Evolutionary conservation across 1,140 invertebrate genomes (phyloP).

Genomic region (Pseudoatta argentina): DNA sequence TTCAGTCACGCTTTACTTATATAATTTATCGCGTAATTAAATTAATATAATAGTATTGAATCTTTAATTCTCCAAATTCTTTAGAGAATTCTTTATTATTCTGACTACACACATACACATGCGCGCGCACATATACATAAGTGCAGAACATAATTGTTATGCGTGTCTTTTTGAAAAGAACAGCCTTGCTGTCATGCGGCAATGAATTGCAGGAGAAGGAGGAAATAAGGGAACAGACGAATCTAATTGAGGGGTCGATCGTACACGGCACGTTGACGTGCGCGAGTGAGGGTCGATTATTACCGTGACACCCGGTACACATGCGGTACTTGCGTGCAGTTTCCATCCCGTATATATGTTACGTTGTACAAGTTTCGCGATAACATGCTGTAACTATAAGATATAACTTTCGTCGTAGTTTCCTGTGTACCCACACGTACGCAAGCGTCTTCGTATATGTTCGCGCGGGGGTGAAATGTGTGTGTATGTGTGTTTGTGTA

Average conservation of each 20-base stretch:
- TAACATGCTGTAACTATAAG: constrained; percentile 67
- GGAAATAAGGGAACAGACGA: not conserved
- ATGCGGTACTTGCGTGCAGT: constrained; percentile 29
- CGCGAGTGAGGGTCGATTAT: constrained; percentile 18
- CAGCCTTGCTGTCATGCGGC: not conserved
- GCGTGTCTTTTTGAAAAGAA: not conserved
- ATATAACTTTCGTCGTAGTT: constrained; percentile 64
- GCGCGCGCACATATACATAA: not conserved
- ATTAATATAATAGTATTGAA: no score
- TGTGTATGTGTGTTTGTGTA: no score
- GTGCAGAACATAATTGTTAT: not conserved
- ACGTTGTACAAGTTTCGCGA: constrained; percentile 64
- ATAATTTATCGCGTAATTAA: no score
- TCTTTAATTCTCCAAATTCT: no score
- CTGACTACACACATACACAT: no score
- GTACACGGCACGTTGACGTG: not conserved
- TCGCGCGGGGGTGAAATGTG: not conserved
- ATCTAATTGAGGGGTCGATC: constrained; percentile 24
- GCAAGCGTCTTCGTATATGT: not conserved
- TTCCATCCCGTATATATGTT: constrained; percentile 45
- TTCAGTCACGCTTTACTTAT: no score
- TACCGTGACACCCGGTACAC: constrained; percentile 43
- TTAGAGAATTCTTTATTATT: no score
- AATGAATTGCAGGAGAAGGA: not conserved
- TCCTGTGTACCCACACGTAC: not conserved